Percentiles rank a stretch among this genome's conserved stretches.
Conservation (phyloP, 2,113 vertebrate genomes). For the Hipposideros armiger region DNA sequence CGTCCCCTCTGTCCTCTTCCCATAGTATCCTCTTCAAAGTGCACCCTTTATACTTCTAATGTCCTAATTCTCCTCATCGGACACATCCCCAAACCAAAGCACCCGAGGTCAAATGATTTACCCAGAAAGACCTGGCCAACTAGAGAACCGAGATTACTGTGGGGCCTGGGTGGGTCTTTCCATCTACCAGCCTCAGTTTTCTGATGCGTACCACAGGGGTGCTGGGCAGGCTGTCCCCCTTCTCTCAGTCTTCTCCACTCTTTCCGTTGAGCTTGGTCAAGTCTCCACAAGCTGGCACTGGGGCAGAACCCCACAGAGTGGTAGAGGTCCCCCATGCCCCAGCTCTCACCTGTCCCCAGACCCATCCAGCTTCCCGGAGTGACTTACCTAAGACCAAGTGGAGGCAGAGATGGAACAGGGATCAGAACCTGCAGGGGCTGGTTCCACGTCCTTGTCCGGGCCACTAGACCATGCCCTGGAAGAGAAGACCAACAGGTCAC, state of each 20-base stretch:
- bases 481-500: not conserved
- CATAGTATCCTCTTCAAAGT: no score
- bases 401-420: not conserved
- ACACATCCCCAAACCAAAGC: not conserved
- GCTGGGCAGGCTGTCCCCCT: not conserved
- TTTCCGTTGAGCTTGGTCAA: not conserved
- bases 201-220: not conserved
- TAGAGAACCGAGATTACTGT: rapidly evolving
- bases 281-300: rapidly evolving
- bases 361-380: rapidly evolving
- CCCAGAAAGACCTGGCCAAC: not conserved
- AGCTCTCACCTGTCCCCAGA: rapidly evolving
- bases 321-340: rapidly evolving
- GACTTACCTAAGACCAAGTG: slow-evolving; percentile 51
- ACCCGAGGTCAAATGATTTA: rapidly evolving
- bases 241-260: not conserved
- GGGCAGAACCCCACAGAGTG: not conserved
- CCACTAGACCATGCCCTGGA: slow-evolving; percentile 76
- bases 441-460: not conserved
- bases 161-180: not conserved
- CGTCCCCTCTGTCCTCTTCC: not conserved
- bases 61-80: no score
- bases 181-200: not conserved
- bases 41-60: rapidly evolving
- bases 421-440: not conserved